Evolutionary conservation across 92 coral and sea anemone species (phyloP).

Genomic region (Epizoanthus rinbou): DNA sequence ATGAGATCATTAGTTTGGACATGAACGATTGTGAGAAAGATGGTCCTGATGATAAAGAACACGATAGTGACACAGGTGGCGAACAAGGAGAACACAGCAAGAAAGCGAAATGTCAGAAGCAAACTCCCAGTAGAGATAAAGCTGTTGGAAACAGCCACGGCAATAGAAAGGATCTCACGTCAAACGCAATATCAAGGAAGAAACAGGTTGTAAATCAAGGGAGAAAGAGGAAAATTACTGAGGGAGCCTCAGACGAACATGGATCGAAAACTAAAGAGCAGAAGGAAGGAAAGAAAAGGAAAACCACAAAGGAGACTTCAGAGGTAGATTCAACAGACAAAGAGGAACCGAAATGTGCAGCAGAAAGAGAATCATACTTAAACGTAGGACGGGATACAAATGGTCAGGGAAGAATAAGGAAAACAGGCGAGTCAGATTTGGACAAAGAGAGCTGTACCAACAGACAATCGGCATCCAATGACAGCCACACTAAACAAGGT

Average conservation of each 20-base stretch:
- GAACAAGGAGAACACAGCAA: not conserved
- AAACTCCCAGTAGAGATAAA: not conserved
- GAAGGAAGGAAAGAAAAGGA: not conserved
- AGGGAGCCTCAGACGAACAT: too few relatives aligned
- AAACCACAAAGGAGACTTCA: not conserved
- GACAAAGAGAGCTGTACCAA: too few relatives aligned
- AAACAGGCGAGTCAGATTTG: too few relatives aligned
- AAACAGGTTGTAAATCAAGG: not conserved
- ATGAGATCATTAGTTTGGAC: slow-evolving; percentile 29
- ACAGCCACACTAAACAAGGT: too few relatives aligned
- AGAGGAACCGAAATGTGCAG: not conserved
- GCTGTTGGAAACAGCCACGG: not conserved
- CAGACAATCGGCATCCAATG: too few relatives aligned
- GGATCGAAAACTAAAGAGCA: not conserved
- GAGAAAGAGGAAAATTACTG: not conserved
- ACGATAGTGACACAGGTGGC: slow-evolving; percentile 1
- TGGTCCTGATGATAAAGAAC: not conserved
- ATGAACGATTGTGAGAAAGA: not conserved
- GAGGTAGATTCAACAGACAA: not conserved
- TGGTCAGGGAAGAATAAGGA: too few relatives aligned
- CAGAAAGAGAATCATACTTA: not conserved
- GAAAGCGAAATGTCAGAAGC: not conserved
- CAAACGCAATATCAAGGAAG: not conserved
- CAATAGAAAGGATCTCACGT: not conserved
- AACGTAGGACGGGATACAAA: too few relatives aligned